Base-by-base conservation (phyloP, 92 coral and sea anemone species). In the Epizoanthus scotinus region DNA sequence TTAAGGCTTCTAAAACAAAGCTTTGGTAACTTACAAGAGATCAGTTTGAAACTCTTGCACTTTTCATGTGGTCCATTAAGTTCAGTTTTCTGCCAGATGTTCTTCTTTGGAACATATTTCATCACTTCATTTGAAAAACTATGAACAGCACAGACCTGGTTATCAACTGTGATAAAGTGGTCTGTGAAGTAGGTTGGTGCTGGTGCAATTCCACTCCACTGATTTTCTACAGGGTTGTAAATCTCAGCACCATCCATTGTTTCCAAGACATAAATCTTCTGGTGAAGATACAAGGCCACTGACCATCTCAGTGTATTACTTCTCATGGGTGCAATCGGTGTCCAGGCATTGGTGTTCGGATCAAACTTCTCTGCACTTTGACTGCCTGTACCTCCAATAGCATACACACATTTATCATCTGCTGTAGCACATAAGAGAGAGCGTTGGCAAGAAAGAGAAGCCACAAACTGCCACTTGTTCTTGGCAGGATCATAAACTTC, bases 191-290 rank as follows among this genome's bases (percentile, higher is more conserved):
- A 31, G 10, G 29, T 38, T 31, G 75, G 58, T 1, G 75, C 57
- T 49, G 59, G 18, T 1, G 75, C 75, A 24, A 70, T 70, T 42
- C 18, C 50, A 25, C n/a, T 8, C 97, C 97, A 92, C 40, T 78
- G 70, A 44, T 71, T 65, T 10, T 70, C 75, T 1, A 28, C 27
- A 0, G 85, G 90, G 56, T 77, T 71, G 31, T 86, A 86, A 42
- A 90, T 80, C 60, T 92, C 97, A 61, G 91, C 34, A 2, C 75
- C 6, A 12, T 8, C 75, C 50, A n/a, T 56, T 6, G 59, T 20
- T 20, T 70, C 97, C 75, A 92, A 60, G 26, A 83, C 88, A 67
- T 89, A 92, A 53, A 92, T 86, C 77, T 86, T 81, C 64, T 56
- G 72, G 44, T 59, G 66, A 28, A 81, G 77, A 54, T 58, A 86